A percentile compares a stretch with the other conserved stretches of the same genome.
phyloP scores from a whole-genome alignment of 2,113 vertebrate genomes.

The Oryzias melastigma region DNA sequence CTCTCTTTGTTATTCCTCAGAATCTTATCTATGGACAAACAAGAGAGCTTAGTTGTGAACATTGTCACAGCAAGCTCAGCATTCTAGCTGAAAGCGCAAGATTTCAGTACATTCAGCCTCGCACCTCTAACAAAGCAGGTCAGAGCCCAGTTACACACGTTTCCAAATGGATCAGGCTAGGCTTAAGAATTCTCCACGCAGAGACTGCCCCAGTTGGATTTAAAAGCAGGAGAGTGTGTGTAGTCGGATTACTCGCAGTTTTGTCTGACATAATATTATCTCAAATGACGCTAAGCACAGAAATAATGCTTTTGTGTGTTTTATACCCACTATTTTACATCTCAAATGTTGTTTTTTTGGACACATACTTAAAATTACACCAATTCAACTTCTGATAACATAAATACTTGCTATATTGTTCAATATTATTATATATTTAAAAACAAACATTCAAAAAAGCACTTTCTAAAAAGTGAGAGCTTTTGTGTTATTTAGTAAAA shows the following conservation, averaged over 20 bases:
- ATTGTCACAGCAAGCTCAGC: conserved; percentile 78
- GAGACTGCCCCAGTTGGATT: conserved; percentile 4
- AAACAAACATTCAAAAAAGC: too few relatives aligned
- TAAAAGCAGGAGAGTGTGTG: background rate
- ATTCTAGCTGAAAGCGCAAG: conserved; percentile 72
- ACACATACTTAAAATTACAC: too few relatives aligned
- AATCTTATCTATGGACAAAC: conserved; percentile 75
- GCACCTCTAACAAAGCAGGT: conserved; percentile 64
- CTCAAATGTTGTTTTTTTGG: too few relatives aligned
- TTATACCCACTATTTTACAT: too few relatives aligned
- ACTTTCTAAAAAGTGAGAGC: too few relatives aligned
- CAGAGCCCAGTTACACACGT: conserved; percentile 22
- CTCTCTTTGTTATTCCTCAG: conserved; percentile 42
- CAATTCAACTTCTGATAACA: too few relatives aligned
- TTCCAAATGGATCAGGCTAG: conserved; percentile 10
- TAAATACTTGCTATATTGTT: too few relatives aligned
- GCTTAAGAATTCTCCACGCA: conserved; percentile 3
- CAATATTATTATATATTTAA: too few relatives aligned
- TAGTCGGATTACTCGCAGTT: too few relatives aligned
- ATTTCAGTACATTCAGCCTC: conserved; percentile 75
- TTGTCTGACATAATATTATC: background rate
- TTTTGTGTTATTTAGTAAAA: too few relatives aligned
- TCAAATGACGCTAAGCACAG: background rate
- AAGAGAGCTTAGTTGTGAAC: conserved; percentile 76
- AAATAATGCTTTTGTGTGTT: background rate